Conservation (phyloP, 2,888 invertebrate genomes). For the Drosophila pseudotalamancana region DNA sequence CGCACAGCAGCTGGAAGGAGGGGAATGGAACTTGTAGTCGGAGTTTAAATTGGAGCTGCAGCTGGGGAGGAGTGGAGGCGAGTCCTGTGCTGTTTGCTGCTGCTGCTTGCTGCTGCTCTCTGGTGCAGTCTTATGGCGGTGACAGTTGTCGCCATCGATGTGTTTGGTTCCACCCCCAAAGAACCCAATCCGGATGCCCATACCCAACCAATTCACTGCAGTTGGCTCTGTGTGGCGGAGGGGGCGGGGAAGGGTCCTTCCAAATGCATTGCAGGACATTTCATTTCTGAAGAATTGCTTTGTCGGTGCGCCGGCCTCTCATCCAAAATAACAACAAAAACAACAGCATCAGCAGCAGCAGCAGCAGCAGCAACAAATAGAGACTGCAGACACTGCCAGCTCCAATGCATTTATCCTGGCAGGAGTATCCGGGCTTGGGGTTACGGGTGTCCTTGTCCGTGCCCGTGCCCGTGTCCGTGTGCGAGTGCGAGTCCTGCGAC, state of each 20-base stretch:
- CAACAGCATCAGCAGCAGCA: conserved; percentile 20
- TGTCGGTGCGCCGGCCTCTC: conserved; percentile 57
- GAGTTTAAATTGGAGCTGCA: too few relatives aligned
- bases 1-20: conserved; percentile 13
- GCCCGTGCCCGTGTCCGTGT: background rate
- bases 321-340: conserved; percentile 53
- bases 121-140: conserved; percentile 67
- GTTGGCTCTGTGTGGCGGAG: conserved; percentile 30
- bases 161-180: conserved; percentile 30
- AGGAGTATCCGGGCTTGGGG: conserved; percentile 1
- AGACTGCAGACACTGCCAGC: conserved; percentile 42
- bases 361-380: conserved; percentile 26
- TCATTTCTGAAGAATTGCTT: conserved; percentile 81
- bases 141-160: conserved; percentile 66
- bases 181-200: background rate
- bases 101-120: conserved; percentile 1
- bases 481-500: conserved; percentile 4
- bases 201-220: conserved; percentile 14
- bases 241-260: too few relatives aligned
- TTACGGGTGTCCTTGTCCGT: background rate
- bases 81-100: conserved; percentile 1
- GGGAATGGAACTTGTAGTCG: too few relatives aligned
- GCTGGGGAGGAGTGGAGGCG: background rate
- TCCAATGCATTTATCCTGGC: conserved; percentile 51
- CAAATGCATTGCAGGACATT: conserved; percentile 75